Percentiles rank a stretch among this genome's conserved stretches.
Evolutionary conservation across 2,113 vertebrate genomes (phyloP).

Genomic region (Psammodynastes pulverulentus): DNA sequence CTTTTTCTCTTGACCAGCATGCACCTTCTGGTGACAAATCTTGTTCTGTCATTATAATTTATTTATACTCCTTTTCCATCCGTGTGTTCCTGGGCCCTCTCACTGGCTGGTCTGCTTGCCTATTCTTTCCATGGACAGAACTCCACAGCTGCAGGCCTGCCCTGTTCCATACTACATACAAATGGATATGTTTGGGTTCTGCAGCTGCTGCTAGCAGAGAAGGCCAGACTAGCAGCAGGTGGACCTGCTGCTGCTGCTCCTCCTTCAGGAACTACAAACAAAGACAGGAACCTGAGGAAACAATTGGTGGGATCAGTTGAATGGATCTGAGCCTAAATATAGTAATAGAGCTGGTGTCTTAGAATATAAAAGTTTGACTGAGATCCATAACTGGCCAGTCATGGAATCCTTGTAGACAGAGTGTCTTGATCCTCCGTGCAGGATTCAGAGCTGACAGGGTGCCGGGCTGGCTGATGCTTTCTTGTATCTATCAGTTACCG

Average conservation of each 20-base stretch:
- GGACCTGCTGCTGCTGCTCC: not conserved
- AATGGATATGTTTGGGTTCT: not conserved
- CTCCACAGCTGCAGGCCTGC: not conserved
- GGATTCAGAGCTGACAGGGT: not conserved
- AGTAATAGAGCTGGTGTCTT: slow-evolving; percentile 3
- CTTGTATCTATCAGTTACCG: not conserved
- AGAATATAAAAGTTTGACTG: not conserved
- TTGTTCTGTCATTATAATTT: not conserved
- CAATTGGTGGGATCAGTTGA: not conserved
- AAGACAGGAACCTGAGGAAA: not conserved
- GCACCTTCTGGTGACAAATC: not conserved
- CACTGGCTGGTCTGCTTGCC: not conserved
- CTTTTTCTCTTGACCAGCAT: not conserved
- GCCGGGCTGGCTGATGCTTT: not conserved
- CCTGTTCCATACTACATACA: not conserved
- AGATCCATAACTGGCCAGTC: not conserved
- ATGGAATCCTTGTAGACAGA: not conserved
- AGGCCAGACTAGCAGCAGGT: not conserved
- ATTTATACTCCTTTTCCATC: not conserved
- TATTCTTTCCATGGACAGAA: not conserved
- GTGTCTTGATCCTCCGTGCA: not conserved
- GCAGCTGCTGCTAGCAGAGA: not conserved
- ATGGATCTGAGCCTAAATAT: not conserved
- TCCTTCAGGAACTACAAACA: not conserved
- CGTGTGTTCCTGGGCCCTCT: not conserved